These are phyloP conservation scores for Cyanoderma ruficeps DNA, from an alignment of 2,113 vertebrate species.

Conservation along the genomic window DNA sequence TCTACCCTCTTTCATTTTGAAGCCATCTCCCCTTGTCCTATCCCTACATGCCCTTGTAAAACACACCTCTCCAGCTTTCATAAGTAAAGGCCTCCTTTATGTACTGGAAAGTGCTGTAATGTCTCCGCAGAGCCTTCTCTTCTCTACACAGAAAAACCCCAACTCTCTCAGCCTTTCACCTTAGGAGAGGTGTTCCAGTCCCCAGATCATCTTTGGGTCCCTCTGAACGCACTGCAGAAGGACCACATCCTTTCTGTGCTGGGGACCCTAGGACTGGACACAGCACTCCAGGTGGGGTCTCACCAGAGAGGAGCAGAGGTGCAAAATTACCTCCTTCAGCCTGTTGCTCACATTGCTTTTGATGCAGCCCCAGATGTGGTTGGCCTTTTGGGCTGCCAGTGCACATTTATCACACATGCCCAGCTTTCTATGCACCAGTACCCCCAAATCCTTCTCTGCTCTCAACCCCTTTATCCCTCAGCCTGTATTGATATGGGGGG, in stretches of 20 bases:
- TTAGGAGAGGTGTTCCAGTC: background rate
- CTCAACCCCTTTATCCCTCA: background rate
- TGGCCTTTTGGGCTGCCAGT: background rate
- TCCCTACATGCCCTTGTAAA: background rate
- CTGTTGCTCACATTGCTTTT: accelerated
- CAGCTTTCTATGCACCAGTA: background rate
- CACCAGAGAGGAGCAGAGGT: background rate
- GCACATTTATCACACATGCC: background rate
- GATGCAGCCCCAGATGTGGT: background rate
- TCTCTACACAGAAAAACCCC: accelerated
- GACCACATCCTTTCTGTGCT: background rate
- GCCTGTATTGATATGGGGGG: accelerated
- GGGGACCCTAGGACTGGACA: accelerated
- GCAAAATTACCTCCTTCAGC: background rate
- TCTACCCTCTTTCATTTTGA: background rate
- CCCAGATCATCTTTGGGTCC: too few relatives aligned
- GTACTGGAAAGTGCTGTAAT: background rate
- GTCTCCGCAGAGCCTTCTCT: background rate
- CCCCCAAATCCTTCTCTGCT: background rate
- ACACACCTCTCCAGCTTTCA: background rate
- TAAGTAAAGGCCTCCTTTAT: background rate
- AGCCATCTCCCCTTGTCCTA: background rate
- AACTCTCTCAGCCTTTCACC: background rate
- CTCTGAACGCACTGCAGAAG: background rate
- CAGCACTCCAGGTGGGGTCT: background rate